Base-by-base conservation (phyloP, 2,888 invertebrate genomes). In the Erebia aethiops region DNA sequence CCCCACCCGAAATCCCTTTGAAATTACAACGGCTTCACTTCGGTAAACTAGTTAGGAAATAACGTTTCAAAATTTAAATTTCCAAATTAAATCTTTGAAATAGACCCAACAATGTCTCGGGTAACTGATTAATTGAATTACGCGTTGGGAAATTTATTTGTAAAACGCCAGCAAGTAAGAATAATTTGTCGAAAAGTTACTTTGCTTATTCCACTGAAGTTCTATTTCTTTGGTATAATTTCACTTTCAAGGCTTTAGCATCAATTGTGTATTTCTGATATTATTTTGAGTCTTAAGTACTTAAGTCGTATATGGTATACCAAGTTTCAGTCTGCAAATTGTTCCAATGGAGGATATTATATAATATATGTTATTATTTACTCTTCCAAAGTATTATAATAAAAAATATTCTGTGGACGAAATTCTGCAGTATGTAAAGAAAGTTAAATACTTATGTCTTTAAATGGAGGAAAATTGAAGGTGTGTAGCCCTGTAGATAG, bases 51-150 rank as follows among this genome's bases (percentile, higher is more conserved):
- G 16, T 67, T 64, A 60, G 64, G 67, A 41, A 52, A 61, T 71
- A 51, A 14, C 51, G 16, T 66, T 71, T 35, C 9, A 49, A 52
- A 51, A 67, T 49, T 67, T 51, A 67, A 67, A 65, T 70, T 60
- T 21, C 11, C 60, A 70, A 74, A 74, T 69, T 63, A 64, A 70
- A 71, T 70, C n/a, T 65, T 63, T 56, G 64, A 57, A 69, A 66
- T 63, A 58, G 58, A 71, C 63, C 52, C 62, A 16, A 35, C 49
- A 62, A 63, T 63, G 62, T 69, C 61, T 26, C 41, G 41, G 68
- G 60, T 41, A 35, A 56, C 68, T 67, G 58, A 64, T 70, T 70
- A 70, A 70, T 58, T 67, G 58, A 72, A 65, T 70, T 67, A 72
- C 43, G 51, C 52, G 52, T 60, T 58, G 26, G 70, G 58, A 43